A percentile compares a stretch with the other conserved stretches of the same genome.
These are phyloP conservation scores for Argyresthia goedartella DNA, from an alignment of 2,888 invertebrate species.

Conservation along the genomic window DNA sequence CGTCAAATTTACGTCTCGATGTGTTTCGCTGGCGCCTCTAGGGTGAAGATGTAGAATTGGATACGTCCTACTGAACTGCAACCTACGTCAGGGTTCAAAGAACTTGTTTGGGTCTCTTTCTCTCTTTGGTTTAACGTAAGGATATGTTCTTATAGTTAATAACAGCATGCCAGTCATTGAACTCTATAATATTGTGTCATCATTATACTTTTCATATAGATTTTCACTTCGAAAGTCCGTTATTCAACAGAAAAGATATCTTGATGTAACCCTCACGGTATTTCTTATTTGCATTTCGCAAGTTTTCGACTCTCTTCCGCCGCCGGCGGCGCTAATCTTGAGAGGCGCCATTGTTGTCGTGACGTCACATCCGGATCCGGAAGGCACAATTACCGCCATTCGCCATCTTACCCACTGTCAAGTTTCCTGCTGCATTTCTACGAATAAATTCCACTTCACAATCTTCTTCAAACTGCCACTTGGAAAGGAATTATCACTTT, in stretches of 20 bases:
- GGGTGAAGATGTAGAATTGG: no score
- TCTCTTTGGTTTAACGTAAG: no score
- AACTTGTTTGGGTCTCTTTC: no score
- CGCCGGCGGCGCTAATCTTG: constrained; percentile 9
- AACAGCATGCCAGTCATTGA: no score
- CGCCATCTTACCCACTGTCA: background rate
- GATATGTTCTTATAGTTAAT: no score
- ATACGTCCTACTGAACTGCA: no score
- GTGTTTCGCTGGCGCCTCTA: no score
- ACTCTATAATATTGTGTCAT: no score
- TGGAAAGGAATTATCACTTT: constrained; percentile 1
- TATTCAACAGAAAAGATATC: background rate
- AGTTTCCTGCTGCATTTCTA: background rate
- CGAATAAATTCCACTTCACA: background rate
- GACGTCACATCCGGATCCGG: constrained; percentile 38
- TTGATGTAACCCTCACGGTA: background rate
- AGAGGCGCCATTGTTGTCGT: constrained; percentile 33
- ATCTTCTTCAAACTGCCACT: background rate
- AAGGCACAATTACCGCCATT: constrained; percentile 5
- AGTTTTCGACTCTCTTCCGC: background rate
- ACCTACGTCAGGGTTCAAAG: no score
- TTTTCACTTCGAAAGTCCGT: no score
- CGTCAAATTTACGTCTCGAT: constrained; percentile 6
- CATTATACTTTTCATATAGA: no score
- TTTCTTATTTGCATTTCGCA: constrained; percentile 1